phyloP scores from a whole-genome alignment of 1,140 invertebrate species.

The Atta cephalotes region DNA sequence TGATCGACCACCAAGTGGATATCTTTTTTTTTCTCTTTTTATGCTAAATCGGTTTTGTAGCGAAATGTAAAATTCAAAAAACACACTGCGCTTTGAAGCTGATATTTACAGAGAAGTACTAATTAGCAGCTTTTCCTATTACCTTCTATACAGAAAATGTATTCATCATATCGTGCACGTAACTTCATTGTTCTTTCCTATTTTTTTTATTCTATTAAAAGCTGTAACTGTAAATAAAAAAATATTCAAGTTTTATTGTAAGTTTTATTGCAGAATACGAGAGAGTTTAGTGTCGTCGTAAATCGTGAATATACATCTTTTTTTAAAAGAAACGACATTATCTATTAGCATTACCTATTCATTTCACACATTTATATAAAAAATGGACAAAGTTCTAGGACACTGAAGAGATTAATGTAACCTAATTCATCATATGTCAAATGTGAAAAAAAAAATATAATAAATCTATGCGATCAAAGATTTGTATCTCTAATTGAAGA shows the following conservation, averaged over 20 bases:
- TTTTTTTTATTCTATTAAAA: slow-evolving; percentile 4
- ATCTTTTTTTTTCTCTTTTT: not conserved
- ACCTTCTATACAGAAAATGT: not conserved
- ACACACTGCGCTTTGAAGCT: not conserved
- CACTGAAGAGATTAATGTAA: not conserved
- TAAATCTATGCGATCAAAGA: not conserved
- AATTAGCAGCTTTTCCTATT: not conserved
- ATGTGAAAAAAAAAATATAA: not conserved
- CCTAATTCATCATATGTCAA: not conserved
- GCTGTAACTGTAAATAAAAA: not conserved
- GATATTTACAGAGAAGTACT: slow-evolving; percentile 15
- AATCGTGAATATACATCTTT: not conserved
- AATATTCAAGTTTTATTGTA: not conserved
- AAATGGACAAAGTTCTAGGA: slow-evolving; percentile 4
- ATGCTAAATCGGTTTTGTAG: slow-evolving; percentile 33
- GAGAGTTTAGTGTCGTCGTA: not conserved
- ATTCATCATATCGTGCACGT: not conserved
- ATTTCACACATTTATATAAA: slow-evolving; percentile 20
- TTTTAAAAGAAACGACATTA: not conserved
- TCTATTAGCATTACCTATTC: not conserved
- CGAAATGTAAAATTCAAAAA: not conserved
- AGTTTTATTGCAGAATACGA: not conserved
- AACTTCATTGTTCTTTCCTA: slow-evolving; percentile 6
- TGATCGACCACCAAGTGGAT: not conserved
- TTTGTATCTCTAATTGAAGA: not conserved